Base-by-base conservation (phyloP, 1,140 invertebrate genomes). In the Dinoponera quadriceps region DNA sequence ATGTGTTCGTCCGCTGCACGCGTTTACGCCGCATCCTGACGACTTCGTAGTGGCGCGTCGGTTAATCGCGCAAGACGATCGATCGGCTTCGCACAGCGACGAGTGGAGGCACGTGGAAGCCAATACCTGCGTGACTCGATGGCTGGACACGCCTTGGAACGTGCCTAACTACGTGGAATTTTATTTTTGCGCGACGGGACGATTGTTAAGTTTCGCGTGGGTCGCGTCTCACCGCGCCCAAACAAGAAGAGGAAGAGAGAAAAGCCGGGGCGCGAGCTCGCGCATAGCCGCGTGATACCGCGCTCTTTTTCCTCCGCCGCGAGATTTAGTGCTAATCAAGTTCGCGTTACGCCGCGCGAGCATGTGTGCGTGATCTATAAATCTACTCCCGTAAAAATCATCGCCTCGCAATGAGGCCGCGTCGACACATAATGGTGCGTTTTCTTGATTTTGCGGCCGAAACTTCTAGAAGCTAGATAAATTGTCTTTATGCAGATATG, bases 21-120 rank as follows among this genome's bases (percentile, higher is more conserved):
- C 38, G 38, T 44, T 44, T 44, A 13, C 0, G 73, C 2, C 1
- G 60, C 27, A 66, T 38, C 66, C 54, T 22, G 51, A 16, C 44
- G 60, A 77, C 27, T 44, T 66, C 60, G 60, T 55, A n/a, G 20
- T 25, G 25, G 5, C 20, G 59, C 62, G 81, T 59, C 71, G 48
- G 60, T 44, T 69, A 85, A 84, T 85, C 71, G 78, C 38, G 20
- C 44, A 59, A n/a, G 25, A 33, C 27, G 44, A 74, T 62, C 69
- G 68, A 82, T 74, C 69, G 78, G 20, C 44, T 38, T 82, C 44
- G 20, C 62, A n/a, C 4, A 48, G 14, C 38, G 27, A 7, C 62
- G 68, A 33, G n/a, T 44, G 29, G 38, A 72, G 78, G 48, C 71
- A 69, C 54, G 78, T 81, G 69, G 57, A 62, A 82, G 69, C 57